A percentile compares a stretch with the other conserved stretches of the same genome.
phyloP scores from a whole-genome alignment of 2,888 invertebrate genomes.

The Xylophagus ater region DNA sequence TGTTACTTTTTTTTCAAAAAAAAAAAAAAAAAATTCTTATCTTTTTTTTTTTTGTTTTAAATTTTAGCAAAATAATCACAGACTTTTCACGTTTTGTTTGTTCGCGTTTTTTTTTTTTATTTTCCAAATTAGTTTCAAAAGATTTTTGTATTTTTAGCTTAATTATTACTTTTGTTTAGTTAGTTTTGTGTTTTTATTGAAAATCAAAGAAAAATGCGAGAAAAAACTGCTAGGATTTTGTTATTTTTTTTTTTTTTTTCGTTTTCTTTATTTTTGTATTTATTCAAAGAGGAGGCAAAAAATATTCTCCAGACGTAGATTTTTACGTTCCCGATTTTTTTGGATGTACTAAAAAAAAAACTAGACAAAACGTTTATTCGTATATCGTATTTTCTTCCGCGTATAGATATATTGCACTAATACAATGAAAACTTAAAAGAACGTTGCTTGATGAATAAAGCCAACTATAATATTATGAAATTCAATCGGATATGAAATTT shows the following conservation, averaged over 20 bases:
- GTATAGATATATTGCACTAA: too few relatives aligned
- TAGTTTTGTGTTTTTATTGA: background rate
- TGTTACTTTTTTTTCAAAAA: slow-evolving; percentile 5
- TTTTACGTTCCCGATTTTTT: slow-evolving; percentile 18
- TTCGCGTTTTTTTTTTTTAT: too few relatives aligned
- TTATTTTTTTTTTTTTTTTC: background rate
- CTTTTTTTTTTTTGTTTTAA: slow-evolving; percentile 9
- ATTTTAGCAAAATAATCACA: slow-evolving; percentile 23
- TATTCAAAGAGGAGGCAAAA: slow-evolving; percentile 18
- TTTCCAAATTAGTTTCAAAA: too few relatives aligned
- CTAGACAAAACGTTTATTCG: too few relatives aligned
- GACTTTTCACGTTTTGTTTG: slow-evolving; percentile 19
- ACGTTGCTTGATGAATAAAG: too few relatives aligned
- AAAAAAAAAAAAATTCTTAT: slow-evolving; percentile 15
- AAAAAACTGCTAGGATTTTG: slow-evolving; percentile 13
- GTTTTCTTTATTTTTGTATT: slow-evolving; percentile 14
- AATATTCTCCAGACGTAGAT: slow-evolving; percentile 19
- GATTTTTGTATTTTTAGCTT: slow-evolving; percentile 12
- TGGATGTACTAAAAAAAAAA: too few relatives aligned
- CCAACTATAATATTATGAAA: too few relatives aligned
- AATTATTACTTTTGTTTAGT: slow-evolving; percentile 8
- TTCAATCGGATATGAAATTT: too few relatives aligned
- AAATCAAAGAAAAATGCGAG: slow-evolving; percentile 15
- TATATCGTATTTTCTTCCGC: too few relatives aligned
- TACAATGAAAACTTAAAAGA: too few relatives aligned